Base-by-base conservation (phyloP, 2,797 vertebrate genomes). In the Menidia menidia region DNA sequence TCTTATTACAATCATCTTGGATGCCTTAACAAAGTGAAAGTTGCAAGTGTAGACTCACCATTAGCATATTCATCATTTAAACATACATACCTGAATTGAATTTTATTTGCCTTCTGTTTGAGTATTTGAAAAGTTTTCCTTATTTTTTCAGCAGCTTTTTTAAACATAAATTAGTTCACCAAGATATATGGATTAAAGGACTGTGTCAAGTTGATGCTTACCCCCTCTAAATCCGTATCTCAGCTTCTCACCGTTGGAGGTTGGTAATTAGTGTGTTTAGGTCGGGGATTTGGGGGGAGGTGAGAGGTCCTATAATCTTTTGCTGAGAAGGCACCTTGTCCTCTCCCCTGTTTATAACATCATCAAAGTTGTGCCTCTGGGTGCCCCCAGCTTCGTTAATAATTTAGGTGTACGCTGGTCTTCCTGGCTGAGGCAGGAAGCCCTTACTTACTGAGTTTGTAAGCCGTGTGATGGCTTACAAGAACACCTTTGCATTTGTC, bases 291-390 rank as follows among this genome's bases (percentile, higher is more conserved):
- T 72, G 64, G 78, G 60, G 78, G 82, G 81, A 42, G 84, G 76
- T 76, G 80, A 80, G 87, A 78, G 84, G 87, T 90, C 88, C 96
- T 95, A 95, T 96, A 96, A 96, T 97, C 95, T 96, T 97, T 96
- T 97, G 96, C 96, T 97, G 97, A 97, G 96, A 95, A 96, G 96
- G 96, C 95, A 96, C 96, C 96, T 96, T 96, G 96, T 97, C 96
- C 95, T 96, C 95, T 93, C 95, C 95, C 95, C 95, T 93, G 95
- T 97, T 96, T 97, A 96, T 96, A 96, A 96, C 96, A 95, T 96
- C 96, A 97, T 97, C 97, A 98, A 98, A 97, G 96, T 95, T 96
- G 93, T 95, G 96, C 96, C 97, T 96, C 94, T 95, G 95, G 96
- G 96, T 96, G 94, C 90, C 92, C 92, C 93, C 58, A 79, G 94